Evolutionary conservation across 1,140 invertebrate genomes (phyloP).

Genomic region (Samia ricini): DNA sequence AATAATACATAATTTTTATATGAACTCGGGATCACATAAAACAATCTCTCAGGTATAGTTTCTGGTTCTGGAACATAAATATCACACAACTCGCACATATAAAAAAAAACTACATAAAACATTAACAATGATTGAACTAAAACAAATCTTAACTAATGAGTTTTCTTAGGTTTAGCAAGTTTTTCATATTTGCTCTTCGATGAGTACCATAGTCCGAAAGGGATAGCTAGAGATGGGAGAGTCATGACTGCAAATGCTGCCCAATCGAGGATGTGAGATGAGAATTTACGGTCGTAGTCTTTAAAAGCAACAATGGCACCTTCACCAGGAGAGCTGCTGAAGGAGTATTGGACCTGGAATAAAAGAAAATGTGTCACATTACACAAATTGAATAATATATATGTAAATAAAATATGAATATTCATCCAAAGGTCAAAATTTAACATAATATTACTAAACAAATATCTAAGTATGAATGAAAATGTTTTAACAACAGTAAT

Average conservation of each 20-base stretch:
- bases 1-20: too few relatives aligned
- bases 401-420: too few relatives aligned
- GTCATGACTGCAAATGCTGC: conserved; percentile 97
- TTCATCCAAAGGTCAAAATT: too few relatives aligned
- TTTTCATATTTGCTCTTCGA: conserved; percentile 97
- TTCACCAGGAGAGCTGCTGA: conserved; percentile 97
- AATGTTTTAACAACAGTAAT: too few relatives aligned
- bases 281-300: conserved; percentile 99
- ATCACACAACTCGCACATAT: background rate
- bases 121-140: conserved; percentile 10
- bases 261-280: conserved; percentile 98
- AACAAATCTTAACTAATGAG: conserved; percentile 51
- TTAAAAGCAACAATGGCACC: conserved; percentile 96
- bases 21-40: background rate
- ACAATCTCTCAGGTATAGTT: background rate
- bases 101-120: conserved; percentile 35
- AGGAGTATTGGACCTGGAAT: conserved; percentile 87
- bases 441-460: too few relatives aligned
- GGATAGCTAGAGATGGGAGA: conserved; percentile 95
- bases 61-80: background rate
- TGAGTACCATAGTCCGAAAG: conserved; percentile 95
- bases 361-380: conserved; percentile 18
- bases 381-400: too few relatives aligned
- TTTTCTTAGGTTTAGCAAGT: conserved; percentile 83
- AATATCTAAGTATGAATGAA: too few relatives aligned